phyloP scores from a whole-genome alignment of 1,140 invertebrate species.

The Leguminivora glycinivorella region DNA sequence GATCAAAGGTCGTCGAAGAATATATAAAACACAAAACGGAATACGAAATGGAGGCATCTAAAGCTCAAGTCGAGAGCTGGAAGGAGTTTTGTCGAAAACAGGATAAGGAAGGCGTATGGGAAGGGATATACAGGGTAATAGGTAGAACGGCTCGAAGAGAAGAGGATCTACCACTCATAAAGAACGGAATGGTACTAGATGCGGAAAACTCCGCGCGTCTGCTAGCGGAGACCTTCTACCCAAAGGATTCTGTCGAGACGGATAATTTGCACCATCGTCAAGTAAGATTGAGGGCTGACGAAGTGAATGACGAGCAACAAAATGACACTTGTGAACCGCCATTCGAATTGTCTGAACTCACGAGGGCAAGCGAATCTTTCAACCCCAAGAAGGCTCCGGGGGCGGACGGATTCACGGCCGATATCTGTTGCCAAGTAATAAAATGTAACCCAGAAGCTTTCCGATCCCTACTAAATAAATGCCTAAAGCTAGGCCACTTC shows the following conservation, averaged over 20 bases:
- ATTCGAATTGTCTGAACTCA: background rate
- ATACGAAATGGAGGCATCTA: background rate
- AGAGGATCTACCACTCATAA: too few relatives aligned
- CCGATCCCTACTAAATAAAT: background rate
- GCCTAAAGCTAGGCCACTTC: background rate
- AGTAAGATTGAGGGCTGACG: too few relatives aligned
- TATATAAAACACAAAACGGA: background rate
- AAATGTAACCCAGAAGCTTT: background rate
- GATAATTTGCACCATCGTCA: background rate
- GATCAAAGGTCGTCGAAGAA: background rate
- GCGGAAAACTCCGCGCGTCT: background rate
- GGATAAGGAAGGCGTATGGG: too few relatives aligned
- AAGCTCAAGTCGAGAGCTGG: slow-evolving; percentile 22
- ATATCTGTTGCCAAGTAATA: background rate
- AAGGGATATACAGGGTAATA: too few relatives aligned
- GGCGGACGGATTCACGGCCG: slow-evolving; percentile 13
- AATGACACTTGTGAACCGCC: background rate
- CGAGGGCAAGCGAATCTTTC: background rate
- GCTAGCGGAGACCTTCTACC: slow-evolving; percentile 20
- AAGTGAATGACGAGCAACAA: background rate
- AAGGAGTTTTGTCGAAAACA: too few relatives aligned
- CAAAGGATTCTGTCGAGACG: background rate
- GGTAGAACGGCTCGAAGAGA: too few relatives aligned
- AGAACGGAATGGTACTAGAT: background rate
- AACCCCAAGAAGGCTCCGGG: slow-evolving; percentile 29